A percentile compares a stretch with the other conserved stretches of the same genome.
These are phyloP conservation scores for Larimichthys polyactis DNA, from an alignment of 2,113 vertebrate genomes.

Conservation along the genomic window DNA sequence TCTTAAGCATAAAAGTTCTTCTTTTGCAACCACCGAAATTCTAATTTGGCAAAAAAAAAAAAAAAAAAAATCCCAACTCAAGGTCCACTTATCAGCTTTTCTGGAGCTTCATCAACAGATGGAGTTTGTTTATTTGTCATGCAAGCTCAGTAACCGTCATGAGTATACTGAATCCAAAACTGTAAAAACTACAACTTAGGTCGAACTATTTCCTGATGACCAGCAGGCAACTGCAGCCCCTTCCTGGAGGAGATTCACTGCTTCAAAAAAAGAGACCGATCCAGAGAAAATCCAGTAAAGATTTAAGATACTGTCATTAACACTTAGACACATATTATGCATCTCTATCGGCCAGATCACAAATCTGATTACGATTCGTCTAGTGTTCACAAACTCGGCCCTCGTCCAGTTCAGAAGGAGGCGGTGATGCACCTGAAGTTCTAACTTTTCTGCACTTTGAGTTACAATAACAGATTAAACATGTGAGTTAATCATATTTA, in stretches of 20 bases:
- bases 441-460: too few species aligned
- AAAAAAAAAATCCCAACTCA: background rate
- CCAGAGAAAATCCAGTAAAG: too few species aligned
- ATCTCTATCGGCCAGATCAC: too few species aligned
- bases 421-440: too few species aligned
- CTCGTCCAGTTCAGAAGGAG: too few species aligned
- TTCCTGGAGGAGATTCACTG: background rate
- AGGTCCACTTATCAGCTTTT: background rate
- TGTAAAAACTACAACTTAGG: background rate
- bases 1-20: background rate
- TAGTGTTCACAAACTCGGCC: background rate
- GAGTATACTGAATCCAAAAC: background rate
- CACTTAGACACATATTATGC: too few species aligned
- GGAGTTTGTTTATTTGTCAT: background rate
- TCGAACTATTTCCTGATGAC: too few species aligned
- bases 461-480: too few species aligned
- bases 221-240: too few species aligned
- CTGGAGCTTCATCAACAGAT: conserved; percentile 11
- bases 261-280: background rate
- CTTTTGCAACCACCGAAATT: background rate
- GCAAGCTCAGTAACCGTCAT: background rate
- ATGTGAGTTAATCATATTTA: too few species aligned
- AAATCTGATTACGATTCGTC: too few species aligned
- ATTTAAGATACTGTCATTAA: too few species aligned
- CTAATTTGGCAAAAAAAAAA: background rate